Percentiles rank a stretch among this genome's conserved stretches.
Conservation (phyloP, 2,888 invertebrate species). For the Altica lythri region DNA sequence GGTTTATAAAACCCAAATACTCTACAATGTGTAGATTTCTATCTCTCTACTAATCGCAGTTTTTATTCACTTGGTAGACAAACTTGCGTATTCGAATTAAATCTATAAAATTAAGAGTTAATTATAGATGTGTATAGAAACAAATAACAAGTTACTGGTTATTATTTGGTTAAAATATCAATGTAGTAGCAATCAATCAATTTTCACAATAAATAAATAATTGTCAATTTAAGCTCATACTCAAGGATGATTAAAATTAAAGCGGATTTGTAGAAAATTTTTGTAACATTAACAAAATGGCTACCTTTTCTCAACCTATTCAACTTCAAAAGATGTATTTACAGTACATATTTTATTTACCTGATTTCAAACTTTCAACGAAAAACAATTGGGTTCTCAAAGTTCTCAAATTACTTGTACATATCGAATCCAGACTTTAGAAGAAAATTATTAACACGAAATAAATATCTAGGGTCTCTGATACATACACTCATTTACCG, state of each 20-base stretch:
- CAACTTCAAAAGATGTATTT: too few species aligned
- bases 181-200: not conserved
- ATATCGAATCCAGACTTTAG: conserved; percentile 36
- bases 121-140: too few species aligned
- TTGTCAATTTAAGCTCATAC: not conserved
- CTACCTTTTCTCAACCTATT: conserved; percentile 14
- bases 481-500: conserved; percentile 43
- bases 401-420: conserved; percentile 38
- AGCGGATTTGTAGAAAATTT: conserved; percentile 17
- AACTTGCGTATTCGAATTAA: too few species aligned
- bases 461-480: conserved; percentile 40
- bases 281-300: conserved; percentile 18
- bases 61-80: conserved; percentile 12
- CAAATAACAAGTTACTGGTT: too few species aligned
- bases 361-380: conserved; percentile 40
- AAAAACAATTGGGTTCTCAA: conserved; percentile 36
- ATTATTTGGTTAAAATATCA: too few species aligned
- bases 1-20: conserved; percentile 57
- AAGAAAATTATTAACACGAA: conserved; percentile 26
- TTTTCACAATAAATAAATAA: too few species aligned
- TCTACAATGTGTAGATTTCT: conserved; percentile 57
- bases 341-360: too few species aligned
- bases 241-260: conserved; percentile 18
- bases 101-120: too few species aligned
- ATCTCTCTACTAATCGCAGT: conserved; percentile 38